Evolutionary conservation across 2,888 invertebrate species (phyloP), one percentile per base, ranked within the genome.

Genomic region (Globia sparganii): DNA sequence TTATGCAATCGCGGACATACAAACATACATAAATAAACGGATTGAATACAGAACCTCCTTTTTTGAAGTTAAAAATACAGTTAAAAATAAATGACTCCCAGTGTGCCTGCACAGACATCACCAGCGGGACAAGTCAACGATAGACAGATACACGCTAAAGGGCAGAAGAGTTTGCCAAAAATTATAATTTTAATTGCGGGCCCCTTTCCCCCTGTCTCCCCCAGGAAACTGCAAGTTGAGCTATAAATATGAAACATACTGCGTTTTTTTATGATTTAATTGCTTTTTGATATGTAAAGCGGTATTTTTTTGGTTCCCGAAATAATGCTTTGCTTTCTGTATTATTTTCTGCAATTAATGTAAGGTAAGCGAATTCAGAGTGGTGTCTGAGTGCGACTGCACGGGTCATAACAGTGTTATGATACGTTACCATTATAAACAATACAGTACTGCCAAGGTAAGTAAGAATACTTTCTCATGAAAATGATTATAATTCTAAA

Each of bases 141-240:
- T 95, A n/a, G n/a, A 96, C 91, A 95, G 92, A 95, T 94, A 95
- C 91, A 94, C 92, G 92, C 89, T 83, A 89, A 92, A 90, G 93
- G 95, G 93, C 90, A 94, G 94, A 92, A 93, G 92, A 94, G 95
- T 96, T 96, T 96, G 96, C 96, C 96, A 95, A 96, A 96, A 96
- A 96, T 96, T 96, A 96, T 96, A 96, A 96, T 96, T 96, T 96
- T 96, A 96, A 96, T 96, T 96, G 96, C 95, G 90, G 87, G 76
- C 90, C 91, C 92, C 87, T 84, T 88, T 89, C 82, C 89, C 91
- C 91, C 91, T 88, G 64, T 81, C 91, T 89, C 90, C 91, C 91
- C 91, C 90, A 86, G 90, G 89, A 88, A 88, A 88, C 90, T 87
- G 87, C 82, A 83, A 86, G 81, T 82, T 88, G 88, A 89, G 85